phyloP scores from a whole-genome alignment of 2,888 invertebrate genomes.

The Neria commutata region DNA sequence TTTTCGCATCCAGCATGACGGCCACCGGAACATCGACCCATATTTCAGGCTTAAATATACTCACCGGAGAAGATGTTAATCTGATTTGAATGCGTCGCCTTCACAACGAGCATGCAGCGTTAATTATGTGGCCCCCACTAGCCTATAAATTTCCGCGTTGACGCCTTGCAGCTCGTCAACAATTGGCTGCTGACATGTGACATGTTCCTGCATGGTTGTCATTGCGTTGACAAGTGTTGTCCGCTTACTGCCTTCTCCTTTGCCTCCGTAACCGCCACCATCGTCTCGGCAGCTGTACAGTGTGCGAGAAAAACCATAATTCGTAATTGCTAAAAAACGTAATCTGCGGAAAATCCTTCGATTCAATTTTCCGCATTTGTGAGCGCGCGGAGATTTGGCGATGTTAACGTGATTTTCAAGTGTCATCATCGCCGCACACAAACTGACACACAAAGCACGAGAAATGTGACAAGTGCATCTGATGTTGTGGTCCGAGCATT shows the following conservation, averaged over 20 bases:
- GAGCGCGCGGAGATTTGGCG: slow-evolving; percentile 42
- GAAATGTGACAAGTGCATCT: neutral
- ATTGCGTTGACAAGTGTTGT: slow-evolving; percentile 2
- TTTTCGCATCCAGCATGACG: slow-evolving; percentile 4
- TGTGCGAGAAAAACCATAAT: neutral
- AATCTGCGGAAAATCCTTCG: slow-evolving; percentile 61
- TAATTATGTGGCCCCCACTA: slow-evolving; percentile 1
- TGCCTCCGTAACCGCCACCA: slow-evolving; percentile 3
- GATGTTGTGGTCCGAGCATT: neutral
- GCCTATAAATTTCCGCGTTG: slow-evolving; percentile 35
- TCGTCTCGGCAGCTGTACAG: neutral
- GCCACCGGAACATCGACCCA: no score
- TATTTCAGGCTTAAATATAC: neutral
- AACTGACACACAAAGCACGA: no score
- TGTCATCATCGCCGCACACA: slow-evolving; percentile 7
- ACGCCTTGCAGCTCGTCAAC: slow-evolving; percentile 18
- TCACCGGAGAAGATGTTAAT: neutral
- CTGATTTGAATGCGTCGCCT: neutral
- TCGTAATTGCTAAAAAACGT: slow-evolving; percentile 57
- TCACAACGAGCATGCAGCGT: no score
- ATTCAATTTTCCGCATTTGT: slow-evolving; percentile 62
- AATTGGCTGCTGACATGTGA: slow-evolving; percentile 13
- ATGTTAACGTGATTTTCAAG: slow-evolving; percentile 42
- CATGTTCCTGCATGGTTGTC: slow-evolving; percentile 29
- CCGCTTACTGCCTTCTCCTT: slow-evolving; percentile 11